Evolutionary conservation across 2,113 vertebrate species (phyloP), one percentile per base, ranked within the genome.

Genomic region (Eclectus roratus): DNA sequence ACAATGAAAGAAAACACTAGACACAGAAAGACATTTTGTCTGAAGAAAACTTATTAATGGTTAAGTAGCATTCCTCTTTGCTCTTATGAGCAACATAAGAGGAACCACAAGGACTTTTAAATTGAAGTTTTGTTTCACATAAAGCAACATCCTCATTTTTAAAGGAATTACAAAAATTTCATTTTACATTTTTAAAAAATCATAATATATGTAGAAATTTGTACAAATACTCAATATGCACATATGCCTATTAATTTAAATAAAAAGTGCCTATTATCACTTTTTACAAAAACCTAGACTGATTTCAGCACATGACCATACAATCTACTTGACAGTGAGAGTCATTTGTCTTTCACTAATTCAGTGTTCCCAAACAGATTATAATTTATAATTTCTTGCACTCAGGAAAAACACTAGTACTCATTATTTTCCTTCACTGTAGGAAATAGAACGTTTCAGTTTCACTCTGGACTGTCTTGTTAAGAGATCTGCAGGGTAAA

Each of bases 131-230:
- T 39, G 7, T 65, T 91, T 58, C 44, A 44, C n/a, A 25, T n/a
- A 65, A 79, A 72, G 29, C n/a, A 68, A 90, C 80, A 93, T 65
- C 79, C 64, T 77, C 56, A 86, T 93, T 95, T 94, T 85, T 53
- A 56, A 80, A 66, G 29, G n/a, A 79, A 47, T 53, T 72, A 6
- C 0, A 21, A 3, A 80, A 71, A 69, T 71, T 79, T 87, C 18
- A n/a, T 15, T 89, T 52, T 17, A 78, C 7, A 63, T 41, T 39
- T 58, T 66, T 28, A 46, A 61, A 13, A 47, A 43, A 29, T 20
- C 5, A 41, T 17, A 33, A 66, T 74, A 41, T 7, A 74, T 27
- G 17, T 15, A 79, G 21, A 83, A 80, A 55, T 50, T 20, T 58
- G 10, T 31, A 70, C 24, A 73, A 58, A 78, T 39, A n/a, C 25